Evolutionary conservation across 2,113 vertebrate species (phyloP), one percentile per base, ranked within the genome.

Genomic region (Neolamprologus longior): DNA sequence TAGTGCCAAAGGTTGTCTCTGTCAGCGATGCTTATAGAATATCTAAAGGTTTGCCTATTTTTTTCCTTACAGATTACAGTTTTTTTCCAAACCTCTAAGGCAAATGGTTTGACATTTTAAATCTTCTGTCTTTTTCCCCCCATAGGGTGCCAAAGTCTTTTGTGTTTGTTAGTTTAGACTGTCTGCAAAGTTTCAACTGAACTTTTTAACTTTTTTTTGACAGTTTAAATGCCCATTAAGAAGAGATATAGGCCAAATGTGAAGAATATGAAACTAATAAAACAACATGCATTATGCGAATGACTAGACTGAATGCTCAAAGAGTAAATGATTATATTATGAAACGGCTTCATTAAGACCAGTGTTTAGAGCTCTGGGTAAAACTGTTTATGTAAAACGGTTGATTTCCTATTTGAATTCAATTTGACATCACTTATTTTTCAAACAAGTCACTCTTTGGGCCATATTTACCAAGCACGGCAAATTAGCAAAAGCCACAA

Each of bases 21-120:
- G 71, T 53, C 37, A 57, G 54, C 57, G 58, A 88, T 58, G 86
- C 82, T 90, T 86, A 91, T 47, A 83, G 84, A 89, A 82, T 85
- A 84, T 88, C 80, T 90, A 55, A 90, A 88, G 7, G 78, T 81
- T 53, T 81, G 19, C 76, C 47, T 57, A 57, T 84, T 54, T 76
- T 84, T 76, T 80, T 63, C 31, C 21, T 85, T 83, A 66, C 61
- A 90, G 78, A 92, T 91, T 85, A 87, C 86, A 57, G 80, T 15
- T 80, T 84, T 78, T 58, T 7, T 68, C 76, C 82, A 87, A 92
- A 90, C 57, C 83, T 84, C 21, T 24, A 45, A 84, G 90, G 85
- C 89, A 91, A 66, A 78, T 50, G 40, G 26, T 53, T 35, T 93
- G 90, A 91, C 92, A 88, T 88, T 92, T 93, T 82, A 80, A 91